phyloP scores from a whole-genome alignment of 2,113 vertebrate genomes.

The Pongo abelii region DNA sequence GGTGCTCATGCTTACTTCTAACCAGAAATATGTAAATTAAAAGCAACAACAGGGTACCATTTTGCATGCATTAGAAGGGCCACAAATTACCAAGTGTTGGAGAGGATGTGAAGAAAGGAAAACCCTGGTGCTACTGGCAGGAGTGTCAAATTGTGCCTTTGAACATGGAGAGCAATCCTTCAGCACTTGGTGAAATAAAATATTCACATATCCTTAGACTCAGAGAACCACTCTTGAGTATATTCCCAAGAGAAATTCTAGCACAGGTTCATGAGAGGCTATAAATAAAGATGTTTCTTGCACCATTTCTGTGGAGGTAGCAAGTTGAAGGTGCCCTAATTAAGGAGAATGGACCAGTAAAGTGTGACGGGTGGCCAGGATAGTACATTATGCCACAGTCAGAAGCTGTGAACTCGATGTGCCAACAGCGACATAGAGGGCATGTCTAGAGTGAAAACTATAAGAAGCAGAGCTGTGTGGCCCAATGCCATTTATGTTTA shows the following conservation, averaged over 20 bases:
- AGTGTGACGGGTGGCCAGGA: too few species aligned
- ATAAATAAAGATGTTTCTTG: background rate
- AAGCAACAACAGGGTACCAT: background rate
- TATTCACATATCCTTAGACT: background rate
- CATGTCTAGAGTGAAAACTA: background rate
- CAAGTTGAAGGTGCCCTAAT: background rate
- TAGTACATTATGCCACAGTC: rapidly evolving
- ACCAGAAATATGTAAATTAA: background rate
- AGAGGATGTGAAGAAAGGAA: background rate
- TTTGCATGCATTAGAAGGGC: background rate
- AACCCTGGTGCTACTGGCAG: background rate
- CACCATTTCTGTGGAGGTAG: background rate
- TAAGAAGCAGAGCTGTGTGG: background rate
- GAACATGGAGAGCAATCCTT: background rate
- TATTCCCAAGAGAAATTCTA: background rate
- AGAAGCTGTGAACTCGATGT: background rate
- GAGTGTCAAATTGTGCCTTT: background rate
- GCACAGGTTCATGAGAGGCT: background rate
- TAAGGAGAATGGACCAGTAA: background rate
- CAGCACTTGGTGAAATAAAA: background rate
- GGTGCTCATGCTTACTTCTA: background rate
- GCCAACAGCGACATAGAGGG: background rate
- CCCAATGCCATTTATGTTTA: background rate
- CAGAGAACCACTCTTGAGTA: background rate
- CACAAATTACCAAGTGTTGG: background rate